These are phyloP conservation scores for Orchesella flavescens DNA, from an alignment of 2,888 invertebrate species.

Conservation along the genomic window DNA sequence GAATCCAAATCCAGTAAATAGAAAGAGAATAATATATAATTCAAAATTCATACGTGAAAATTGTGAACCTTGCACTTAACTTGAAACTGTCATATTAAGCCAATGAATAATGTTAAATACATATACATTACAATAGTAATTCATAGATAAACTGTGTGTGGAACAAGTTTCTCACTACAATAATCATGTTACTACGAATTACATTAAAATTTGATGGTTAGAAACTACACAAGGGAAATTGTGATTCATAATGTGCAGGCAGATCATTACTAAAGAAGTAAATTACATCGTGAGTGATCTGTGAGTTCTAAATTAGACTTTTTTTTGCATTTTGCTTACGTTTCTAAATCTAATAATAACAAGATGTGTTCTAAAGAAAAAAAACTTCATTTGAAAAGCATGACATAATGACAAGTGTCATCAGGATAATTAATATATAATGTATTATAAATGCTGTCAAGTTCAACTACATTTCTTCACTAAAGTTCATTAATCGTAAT, in stretches of 20 bases:
- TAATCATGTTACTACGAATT: background rate
- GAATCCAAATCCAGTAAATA: conserved; percentile 3
- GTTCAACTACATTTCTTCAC: background rate
- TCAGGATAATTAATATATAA: background rate
- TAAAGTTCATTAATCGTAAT: too few species aligned
- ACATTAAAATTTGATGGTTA: too few species aligned
- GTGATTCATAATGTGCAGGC: too few species aligned
- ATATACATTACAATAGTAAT: background rate
- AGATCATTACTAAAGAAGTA: background rate
- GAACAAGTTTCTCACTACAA: background rate
- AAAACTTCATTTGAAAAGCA: too few species aligned
- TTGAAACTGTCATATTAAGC: background rate
- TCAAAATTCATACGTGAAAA: too few species aligned
- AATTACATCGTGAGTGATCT: background rate
- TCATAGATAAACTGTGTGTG: background rate
- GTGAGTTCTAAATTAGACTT: background rate
- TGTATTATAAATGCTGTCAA: background rate
- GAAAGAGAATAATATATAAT: background rate
- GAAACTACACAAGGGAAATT: too few species aligned
- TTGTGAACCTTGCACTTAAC: too few species aligned
- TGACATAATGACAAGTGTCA: too few species aligned
- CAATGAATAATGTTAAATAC: background rate
- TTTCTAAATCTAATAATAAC: background rate
- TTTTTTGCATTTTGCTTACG: background rate
- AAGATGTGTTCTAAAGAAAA: background rate